Conservation (phyloP, 2,113 vertebrate genomes). For the Sinocyclocheilus grahami region DNA sequence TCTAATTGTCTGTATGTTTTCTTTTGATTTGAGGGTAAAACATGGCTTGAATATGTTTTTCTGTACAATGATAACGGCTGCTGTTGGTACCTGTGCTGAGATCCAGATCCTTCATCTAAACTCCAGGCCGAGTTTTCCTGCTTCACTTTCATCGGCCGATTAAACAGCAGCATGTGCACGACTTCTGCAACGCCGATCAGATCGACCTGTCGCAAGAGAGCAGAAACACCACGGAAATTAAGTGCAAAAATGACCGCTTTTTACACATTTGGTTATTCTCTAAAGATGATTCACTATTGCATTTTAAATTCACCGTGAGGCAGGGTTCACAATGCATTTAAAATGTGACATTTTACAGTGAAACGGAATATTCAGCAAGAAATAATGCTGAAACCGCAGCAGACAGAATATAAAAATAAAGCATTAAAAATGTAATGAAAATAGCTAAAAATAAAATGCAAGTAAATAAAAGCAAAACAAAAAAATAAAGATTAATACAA, state of each 20-base stretch:
- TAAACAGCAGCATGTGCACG: slow-evolving; percentile 80
- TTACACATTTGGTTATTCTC: neutral
- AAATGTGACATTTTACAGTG: neutral
- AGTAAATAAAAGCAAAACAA: too few relatives aligned
- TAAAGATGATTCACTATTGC: too few relatives aligned
- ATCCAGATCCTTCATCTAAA: slow-evolving; percentile 53
- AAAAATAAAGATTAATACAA: too few relatives aligned
- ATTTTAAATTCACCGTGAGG: too few relatives aligned
- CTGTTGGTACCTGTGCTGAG: slow-evolving; percentile 42
- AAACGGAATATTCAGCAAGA: too few relatives aligned
- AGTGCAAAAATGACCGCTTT: neutral
- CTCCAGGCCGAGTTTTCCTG: slow-evolving; percentile 76
- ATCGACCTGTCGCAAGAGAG: slow-evolving; percentile 74
- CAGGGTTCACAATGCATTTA: too few relatives aligned
- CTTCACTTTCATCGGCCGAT: slow-evolving; percentile 69
- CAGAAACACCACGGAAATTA: neutral
- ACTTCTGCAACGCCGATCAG: slow-evolving; percentile 84
- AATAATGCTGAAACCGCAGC: too few relatives aligned
- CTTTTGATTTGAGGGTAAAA: neutral
- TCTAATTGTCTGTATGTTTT: neutral
- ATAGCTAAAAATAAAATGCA: too few relatives aligned
- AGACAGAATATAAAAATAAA: too few relatives aligned
- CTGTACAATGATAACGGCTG: neutral
- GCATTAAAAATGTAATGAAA: too few relatives aligned
- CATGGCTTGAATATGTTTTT: neutral